phyloP scores from a whole-genome alignment of 2,113 vertebrate species.

The Burhinus bistriatus region DNA sequence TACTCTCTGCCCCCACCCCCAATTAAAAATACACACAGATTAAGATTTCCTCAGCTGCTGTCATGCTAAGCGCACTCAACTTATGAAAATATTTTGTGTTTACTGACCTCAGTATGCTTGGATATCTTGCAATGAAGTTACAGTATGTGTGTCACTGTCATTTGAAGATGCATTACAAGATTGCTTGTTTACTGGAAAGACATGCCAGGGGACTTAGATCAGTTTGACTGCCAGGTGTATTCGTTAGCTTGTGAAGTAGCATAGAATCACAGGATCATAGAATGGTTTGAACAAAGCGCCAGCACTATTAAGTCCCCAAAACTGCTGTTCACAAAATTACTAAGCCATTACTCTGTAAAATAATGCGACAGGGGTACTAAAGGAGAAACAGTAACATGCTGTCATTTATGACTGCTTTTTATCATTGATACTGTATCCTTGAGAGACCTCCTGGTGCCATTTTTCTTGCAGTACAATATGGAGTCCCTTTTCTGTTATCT shows the following conservation, averaged over 20 bases:
- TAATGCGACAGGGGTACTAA: neutral
- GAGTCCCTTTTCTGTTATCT: neutral
- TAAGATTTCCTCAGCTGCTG: neutral
- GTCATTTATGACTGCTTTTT: neutral
- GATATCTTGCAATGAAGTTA: neutral
- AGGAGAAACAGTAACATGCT: neutral
- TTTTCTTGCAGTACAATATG: neutral
- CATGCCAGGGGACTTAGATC: neutral
- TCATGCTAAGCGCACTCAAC: neutral
- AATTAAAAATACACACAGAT: neutral
- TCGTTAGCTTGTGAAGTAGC: neutral
- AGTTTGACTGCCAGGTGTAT: neutral
- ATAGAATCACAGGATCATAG: too few species aligned
- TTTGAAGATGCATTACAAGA: neutral
- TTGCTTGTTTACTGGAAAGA: neutral
- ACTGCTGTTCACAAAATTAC: neutral
- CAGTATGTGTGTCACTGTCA: neutral
- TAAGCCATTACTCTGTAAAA: neutral
- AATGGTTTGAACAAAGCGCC: neutral
- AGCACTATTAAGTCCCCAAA: neutral
- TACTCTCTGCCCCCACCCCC: accelerated
- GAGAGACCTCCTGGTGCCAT: neutral
- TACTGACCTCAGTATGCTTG: neutral
- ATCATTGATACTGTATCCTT: neutral
- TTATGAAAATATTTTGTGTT: neutral